Evolutionary conservation across 2,797 vertebrate genomes (phyloP).

Genomic region (Chanos chanos): DNA sequence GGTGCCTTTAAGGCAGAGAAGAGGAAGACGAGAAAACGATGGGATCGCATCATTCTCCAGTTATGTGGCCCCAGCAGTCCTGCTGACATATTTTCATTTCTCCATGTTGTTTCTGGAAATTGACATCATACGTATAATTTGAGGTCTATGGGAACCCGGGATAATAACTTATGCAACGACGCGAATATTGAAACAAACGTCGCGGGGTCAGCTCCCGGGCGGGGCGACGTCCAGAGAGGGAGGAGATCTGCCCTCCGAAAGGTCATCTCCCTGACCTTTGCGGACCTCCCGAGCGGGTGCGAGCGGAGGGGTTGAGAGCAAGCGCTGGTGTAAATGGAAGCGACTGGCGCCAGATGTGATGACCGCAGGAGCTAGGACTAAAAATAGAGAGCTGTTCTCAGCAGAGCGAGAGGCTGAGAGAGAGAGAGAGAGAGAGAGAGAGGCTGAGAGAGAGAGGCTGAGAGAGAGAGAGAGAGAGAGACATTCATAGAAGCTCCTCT

Average conservation of each 20-base stretch:
- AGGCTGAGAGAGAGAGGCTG: constrained; percentile 33
- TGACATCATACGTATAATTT: constrained; percentile 77
- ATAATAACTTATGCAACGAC: no score
- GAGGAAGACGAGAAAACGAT: constrained; percentile 44
- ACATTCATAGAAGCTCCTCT: constrained; percentile 36
- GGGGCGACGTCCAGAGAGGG: neutral
- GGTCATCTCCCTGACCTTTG: constrained; percentile 23
- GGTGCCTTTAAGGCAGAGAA: constrained; percentile 44
- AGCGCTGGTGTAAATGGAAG: constrained; percentile 60
- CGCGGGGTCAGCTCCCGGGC: neutral
- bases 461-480: constrained; percentile 23
- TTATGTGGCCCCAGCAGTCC: constrained; percentile 64
- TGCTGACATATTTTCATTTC: constrained; percentile 64
- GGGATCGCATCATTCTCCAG: constrained; percentile 73
- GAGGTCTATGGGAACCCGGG: constrained; percentile 64
- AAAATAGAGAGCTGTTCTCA: constrained; percentile 78
- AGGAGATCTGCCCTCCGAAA: constrained; percentile 14
- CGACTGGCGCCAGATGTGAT: constrained; percentile 78
- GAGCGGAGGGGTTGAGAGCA: constrained; percentile 55
- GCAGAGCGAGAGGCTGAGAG: constrained; percentile 50
- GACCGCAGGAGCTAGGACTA: constrained; percentile 74
- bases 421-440: constrained; percentile 36
- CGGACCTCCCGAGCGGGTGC: constrained; percentile 27
- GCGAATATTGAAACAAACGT: neutral
- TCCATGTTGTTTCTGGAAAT: constrained; percentile 58